These are phyloP conservation scores for Drosophila ananassae DNA, from an alignment of 1,140 invertebrate species.

Conservation along the genomic window DNA sequence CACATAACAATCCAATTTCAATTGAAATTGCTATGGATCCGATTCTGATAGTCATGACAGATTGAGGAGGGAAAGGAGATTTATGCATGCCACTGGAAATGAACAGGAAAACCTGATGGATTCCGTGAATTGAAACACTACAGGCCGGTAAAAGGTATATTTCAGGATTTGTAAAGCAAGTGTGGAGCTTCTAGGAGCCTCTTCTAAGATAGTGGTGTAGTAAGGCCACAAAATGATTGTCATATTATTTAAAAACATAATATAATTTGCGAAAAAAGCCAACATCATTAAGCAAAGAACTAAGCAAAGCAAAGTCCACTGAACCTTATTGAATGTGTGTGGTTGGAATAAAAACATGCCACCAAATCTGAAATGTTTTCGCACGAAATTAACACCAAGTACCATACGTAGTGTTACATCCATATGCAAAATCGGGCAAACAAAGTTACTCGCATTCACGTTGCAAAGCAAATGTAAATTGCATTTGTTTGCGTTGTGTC, in stretches of 20 bases:
- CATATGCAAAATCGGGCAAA: conserved; percentile 4
- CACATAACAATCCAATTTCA: conserved; percentile 15
- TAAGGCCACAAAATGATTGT: too few species aligned
- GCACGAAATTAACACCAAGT: conserved; percentile 26
- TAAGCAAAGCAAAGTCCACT: background rate
- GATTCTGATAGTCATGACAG: conserved; percentile 12
- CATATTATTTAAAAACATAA: too few species aligned
- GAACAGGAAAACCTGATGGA: too few species aligned
- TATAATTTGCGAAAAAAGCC: too few species aligned
- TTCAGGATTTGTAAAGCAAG: background rate
- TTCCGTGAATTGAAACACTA: background rate
- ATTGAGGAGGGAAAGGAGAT: background rate
- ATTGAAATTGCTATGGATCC: conserved; percentile 9
- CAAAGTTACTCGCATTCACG: background rate
- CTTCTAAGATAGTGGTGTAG: background rate
- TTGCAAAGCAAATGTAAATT: conserved; percentile 47
- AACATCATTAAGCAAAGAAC: too few species aligned
- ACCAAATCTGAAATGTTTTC: conserved; percentile 24
- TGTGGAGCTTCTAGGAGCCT: too few species aligned
- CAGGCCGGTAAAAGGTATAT: background rate
- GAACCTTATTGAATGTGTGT: background rate
- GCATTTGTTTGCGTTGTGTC: conserved; percentile 55
- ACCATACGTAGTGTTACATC: background rate
- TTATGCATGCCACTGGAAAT: background rate
- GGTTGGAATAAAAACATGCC: conserved; percentile 25